Percentiles rank a stretch among this genome's conserved stretches.
phyloP scores from a whole-genome alignment of 1,140 invertebrate genomes.

The Pantala flavescens region DNA sequence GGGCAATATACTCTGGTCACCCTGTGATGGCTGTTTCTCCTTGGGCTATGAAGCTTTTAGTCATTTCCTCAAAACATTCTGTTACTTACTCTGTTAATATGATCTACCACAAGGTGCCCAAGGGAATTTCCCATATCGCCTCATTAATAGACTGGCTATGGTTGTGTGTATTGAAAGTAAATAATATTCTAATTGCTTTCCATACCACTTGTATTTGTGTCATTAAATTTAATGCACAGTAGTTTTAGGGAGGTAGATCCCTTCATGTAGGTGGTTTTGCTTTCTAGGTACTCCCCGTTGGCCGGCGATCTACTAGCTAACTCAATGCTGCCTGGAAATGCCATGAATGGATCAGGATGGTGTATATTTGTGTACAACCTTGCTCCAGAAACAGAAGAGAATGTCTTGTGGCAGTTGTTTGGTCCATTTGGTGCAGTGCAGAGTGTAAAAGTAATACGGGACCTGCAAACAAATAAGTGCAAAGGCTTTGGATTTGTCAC shows the following conservation, averaged over 20 bases:
- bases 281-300: conserved; percentile 82
- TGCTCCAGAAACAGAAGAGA: conserved; percentile 96
- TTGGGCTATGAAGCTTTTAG: too few species aligned
- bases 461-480: conserved; percentile 97
- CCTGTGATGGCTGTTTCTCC: too few species aligned
- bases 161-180: too few species aligned
- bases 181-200: neutral
- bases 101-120: too few species aligned
- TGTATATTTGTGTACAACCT: conserved; percentile 99
- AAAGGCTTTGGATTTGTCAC: conserved; percentile 99
- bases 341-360: conserved; percentile 80
- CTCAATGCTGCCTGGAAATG: conserved; percentile 70
- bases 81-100: too few species aligned
- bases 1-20: too few species aligned
- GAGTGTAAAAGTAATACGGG: conserved; percentile 94
- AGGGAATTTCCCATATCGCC: too few species aligned
- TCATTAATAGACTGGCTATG: too few species aligned
- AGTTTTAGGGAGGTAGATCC: neutral
- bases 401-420: conserved; percentile 96
- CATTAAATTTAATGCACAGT: conserved; percentile 9
- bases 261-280: conserved; percentile 25
- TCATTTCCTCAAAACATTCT: too few species aligned
- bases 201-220: conserved; percentile 5
- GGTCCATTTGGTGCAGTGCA: conserved; percentile 98
- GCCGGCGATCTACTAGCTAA: conserved; percentile 84